Conservation (phyloP, 2,113 vertebrate species). For the Propithecus coquereli region DNA sequence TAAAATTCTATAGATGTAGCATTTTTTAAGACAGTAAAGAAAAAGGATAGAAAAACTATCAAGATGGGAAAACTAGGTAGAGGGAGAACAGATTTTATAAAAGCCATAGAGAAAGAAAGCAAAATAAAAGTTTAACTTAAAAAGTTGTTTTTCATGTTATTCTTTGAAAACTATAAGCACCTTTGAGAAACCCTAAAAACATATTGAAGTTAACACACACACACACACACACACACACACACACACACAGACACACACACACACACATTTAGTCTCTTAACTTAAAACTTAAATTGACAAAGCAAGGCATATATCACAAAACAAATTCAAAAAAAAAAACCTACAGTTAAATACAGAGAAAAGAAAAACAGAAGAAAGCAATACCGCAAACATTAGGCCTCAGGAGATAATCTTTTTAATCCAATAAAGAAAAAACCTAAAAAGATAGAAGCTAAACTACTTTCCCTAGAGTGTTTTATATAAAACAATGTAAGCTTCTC, state of each 20-base stretch:
- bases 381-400: background rate
- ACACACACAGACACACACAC: background rate
- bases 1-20: background rate
- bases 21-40: background rate
- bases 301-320: background rate
- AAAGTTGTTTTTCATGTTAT: background rate
- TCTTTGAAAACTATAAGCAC: background rate
- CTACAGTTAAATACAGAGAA: background rate
- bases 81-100: background rate
- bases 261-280: background rate
- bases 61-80: background rate
- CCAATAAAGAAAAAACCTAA: background rate
- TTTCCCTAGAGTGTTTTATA: background rate
- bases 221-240: accelerated
- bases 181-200: background rate
- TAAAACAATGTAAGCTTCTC: background rate
- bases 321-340: background rate
- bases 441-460: background rate
- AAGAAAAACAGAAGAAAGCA: background rate
- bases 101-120: background rate
- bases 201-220: background rate
- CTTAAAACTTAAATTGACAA: background rate
- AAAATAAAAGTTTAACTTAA: background rate
- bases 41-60: background rate
- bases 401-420: background rate